Conservation (phyloP, 2,888 invertebrate species). For the Theretra japonica region DNA sequence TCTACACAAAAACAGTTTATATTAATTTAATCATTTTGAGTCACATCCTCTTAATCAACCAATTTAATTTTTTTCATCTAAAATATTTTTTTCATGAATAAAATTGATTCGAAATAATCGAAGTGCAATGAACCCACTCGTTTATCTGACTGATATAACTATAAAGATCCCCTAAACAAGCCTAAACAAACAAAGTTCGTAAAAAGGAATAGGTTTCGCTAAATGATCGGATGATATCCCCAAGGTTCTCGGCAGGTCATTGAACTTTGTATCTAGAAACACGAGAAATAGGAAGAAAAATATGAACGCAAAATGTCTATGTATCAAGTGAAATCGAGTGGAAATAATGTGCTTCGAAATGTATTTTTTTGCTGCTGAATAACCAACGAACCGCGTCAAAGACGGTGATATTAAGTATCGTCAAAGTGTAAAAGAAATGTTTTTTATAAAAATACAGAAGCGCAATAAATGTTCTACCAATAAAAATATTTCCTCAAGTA, state of each 20-base stretch:
- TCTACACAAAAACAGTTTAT: no score
- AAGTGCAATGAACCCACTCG: not conserved
- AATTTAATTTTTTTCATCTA: no score
- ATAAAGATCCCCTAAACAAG: constrained; percentile 2
- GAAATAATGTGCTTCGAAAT: constrained; percentile 24
- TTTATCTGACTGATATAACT: not conserved
- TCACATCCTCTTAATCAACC: not conserved
- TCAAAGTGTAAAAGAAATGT: not conserved
- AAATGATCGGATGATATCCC: not conserved
- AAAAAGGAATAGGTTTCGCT: constrained; percentile 3
- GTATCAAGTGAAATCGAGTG: constrained; percentile 26
- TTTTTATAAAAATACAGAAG: not conserved
- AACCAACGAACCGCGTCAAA: constrained; percentile 16
- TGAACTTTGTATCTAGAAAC: constrained; percentile 12
- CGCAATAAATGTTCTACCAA: not conserved
- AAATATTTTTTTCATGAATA: no score
- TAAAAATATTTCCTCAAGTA: no score
- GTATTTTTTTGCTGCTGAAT: constrained; percentile 14
- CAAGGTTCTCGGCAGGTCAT: not conserved
- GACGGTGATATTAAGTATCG: not conserved
- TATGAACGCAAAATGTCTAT: constrained; percentile 15
- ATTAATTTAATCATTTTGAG: not conserved
- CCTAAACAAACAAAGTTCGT: constrained; percentile 5
- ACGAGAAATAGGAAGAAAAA: constrained; percentile 22
- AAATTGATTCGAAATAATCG: not conserved